Evolutionary conservation across 1,140 invertebrate species (phyloP), one percentile per base, ranked within the genome.

Genomic region (Euura saliciscinereae): DNA sequence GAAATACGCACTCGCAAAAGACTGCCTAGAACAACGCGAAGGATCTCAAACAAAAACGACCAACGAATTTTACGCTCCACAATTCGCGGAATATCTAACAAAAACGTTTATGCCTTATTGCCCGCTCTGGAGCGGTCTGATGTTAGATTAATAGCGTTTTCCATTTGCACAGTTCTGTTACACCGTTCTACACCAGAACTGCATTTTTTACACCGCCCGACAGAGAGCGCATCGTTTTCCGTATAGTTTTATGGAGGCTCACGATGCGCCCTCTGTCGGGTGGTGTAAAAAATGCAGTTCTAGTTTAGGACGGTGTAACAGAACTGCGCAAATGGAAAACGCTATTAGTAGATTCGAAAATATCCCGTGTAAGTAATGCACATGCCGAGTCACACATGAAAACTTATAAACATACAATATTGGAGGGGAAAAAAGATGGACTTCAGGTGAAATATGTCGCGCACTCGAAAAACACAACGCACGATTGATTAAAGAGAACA

Each of bases 301-400:
- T n/a, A n/a, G n/a, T n/a, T n/a, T n/a, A n/a, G n/a, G n/a, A n/a
- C n/a, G n/a, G n/a, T n/a, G n/a, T n/a, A n/a, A n/a, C n/a, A n/a
- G n/a, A n/a, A n/a, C n/a, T n/a, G n/a, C n/a, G n/a, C n/a, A n/a
- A n/a, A n/a, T n/a, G n/a, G n/a, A n/a, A n/a, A n/a, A n/a, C n/a
- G n/a, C n/a, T n/a, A n/a, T n/a, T 69, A 0, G n/a, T 75, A 2
- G 71, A 66, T 68, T 70, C 64, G 44, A 74, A 66, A 44, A 69
- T 73, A 65, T 71, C 74, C 43, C 43, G 72, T 69, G 11, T 75
- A 11, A 73, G 45, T 11, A 75, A 75, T 44, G 72, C 72, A 2
- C 73, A 72, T 42, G 66, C 73, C 7, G 70, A 76, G 65, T 66
- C 66, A 10, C 59, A 42, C 10, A 59, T 69, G n/a, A 69, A 66